Percentiles rank a stretch among this genome's conserved stretches.
Conservation (phyloP, 2,797 vertebrate genomes). For the Tachyglossus aculeatus region DNA sequence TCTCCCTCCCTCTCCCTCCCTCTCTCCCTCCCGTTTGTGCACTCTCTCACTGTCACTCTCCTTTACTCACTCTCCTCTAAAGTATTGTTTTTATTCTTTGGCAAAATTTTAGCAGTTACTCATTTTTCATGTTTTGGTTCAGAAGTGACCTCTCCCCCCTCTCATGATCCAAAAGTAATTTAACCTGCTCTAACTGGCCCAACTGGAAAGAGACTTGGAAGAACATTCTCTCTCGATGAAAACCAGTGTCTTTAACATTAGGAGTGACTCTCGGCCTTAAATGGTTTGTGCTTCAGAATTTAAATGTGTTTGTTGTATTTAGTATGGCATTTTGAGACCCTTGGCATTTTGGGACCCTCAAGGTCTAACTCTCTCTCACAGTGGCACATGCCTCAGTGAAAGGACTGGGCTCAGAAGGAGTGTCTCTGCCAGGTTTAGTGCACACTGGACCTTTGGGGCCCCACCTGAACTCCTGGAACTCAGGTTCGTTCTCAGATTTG, state of each 20-base stretch:
- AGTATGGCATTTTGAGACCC: too few species aligned
- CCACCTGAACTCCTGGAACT: too few species aligned
- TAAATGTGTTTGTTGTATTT: slow-evolving; percentile 47
- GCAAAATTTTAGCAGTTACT: background rate
- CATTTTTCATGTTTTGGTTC: slow-evolving; percentile 6
- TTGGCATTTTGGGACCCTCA: too few species aligned
- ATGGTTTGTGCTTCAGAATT: slow-evolving; percentile 9
- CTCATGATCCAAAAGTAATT: slow-evolving; percentile 30
- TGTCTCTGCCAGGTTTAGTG: too few species aligned
- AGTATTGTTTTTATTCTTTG: background rate
- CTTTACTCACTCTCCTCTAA: background rate
- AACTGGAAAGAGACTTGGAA: slow-evolving; percentile 11
- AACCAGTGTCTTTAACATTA: slow-evolving; percentile 10
- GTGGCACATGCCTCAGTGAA: too few species aligned
- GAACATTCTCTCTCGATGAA: background rate
- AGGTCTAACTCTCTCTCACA: too few species aligned
- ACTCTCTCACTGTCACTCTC: background rate
- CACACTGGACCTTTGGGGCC: too few species aligned
- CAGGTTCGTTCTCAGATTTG: too few species aligned
- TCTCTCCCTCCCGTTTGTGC: background rate
- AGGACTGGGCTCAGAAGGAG: too few species aligned
- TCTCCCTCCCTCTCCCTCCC: too few species aligned
- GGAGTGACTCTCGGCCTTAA: slow-evolving; percentile 5
- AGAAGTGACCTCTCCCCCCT: slow-evolving; percentile 4
- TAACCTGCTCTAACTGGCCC: slow-evolving; percentile 41